Conservation (phyloP, 2,797 vertebrate species). For the Heliangelus exortis region DNA sequence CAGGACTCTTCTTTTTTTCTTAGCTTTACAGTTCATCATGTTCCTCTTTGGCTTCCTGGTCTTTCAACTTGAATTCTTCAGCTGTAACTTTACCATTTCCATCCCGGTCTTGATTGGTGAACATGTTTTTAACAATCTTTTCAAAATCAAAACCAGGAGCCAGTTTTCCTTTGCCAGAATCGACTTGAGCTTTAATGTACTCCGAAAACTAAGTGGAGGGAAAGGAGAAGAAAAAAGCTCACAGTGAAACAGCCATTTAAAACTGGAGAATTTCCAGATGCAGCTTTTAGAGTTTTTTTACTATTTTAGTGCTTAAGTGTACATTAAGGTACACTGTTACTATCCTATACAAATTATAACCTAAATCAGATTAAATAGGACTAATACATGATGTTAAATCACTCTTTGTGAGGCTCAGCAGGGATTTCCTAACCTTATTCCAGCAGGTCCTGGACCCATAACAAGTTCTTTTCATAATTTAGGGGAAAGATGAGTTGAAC, state of each 20-base stretch:
- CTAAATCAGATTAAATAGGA: not conserved
- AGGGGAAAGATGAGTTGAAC: not conserved
- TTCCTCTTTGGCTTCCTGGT: conserved; percentile 84
- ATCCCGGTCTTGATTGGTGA: conserved; percentile 94
- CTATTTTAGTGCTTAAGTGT: not conserved
- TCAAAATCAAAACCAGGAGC: conserved; percentile 93
- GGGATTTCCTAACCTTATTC: not conserved
- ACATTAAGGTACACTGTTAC: accelerated
- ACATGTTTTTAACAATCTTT: conserved; percentile 96
- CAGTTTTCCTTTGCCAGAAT: conserved; percentile 92
- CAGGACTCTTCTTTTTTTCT: not conserved
- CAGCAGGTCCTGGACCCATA: not conserved
- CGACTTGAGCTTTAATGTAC: conserved; percentile 92
- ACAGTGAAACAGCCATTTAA: not conserved
- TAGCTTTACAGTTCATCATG: conserved; percentile 92
- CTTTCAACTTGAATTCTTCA: conserved; percentile 94
- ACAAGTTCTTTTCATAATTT: not conserved
- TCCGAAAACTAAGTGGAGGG: conserved; percentile 86
- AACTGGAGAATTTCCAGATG: not conserved
- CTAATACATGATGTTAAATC: not conserved
- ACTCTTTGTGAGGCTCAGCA: not conserved
- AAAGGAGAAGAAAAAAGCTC: not conserved
- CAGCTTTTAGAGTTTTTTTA: not conserved
- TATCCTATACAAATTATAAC: not conserved
- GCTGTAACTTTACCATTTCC: conserved; percentile 91